These are phyloP conservation scores for Falco punctatus DNA, from an alignment of 2,113 vertebrate genomes.

Conservation along the genomic window DNA sequence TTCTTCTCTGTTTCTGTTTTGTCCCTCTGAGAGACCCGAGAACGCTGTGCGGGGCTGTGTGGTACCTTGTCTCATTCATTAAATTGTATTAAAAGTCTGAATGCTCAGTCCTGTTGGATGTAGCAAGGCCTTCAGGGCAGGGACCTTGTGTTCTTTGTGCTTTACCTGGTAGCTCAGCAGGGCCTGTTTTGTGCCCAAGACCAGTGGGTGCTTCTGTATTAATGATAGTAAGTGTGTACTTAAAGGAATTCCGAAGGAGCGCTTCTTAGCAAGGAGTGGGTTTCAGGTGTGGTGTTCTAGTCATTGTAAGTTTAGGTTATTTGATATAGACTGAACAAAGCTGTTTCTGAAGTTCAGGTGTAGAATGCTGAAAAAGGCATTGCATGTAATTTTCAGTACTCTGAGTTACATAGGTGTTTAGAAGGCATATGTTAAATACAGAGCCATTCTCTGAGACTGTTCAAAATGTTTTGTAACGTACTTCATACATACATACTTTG, in stretches of 20 bases:
- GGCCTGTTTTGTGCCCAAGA: neutral
- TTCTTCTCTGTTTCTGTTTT: neutral
- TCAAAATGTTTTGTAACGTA: neutral
- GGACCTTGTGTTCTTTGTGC: neutral
- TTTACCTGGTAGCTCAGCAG: neutral
- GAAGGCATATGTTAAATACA: neutral
- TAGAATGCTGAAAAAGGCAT: neutral
- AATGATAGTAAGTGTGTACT: neutral
- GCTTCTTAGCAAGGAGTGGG: neutral
- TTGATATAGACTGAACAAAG: neutral
- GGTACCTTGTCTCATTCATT: constrained; percentile 41
- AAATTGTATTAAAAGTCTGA: neutral
- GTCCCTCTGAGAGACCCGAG: neutral
- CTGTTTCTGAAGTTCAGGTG: neutral
- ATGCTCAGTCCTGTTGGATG: neutral
- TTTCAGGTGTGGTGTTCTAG: neutral
- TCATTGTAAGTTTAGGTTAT: neutral
- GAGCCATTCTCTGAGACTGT: neutral
- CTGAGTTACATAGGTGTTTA: neutral
- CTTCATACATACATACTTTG: too few species aligned
- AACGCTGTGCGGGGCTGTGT: neutral
- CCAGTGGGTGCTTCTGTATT: neutral
- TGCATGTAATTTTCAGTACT: neutral
- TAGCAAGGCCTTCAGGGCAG: neutral
- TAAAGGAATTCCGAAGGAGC: neutral